phyloP scores from a whole-genome alignment of 2,113 vertebrate genomes.

The Lethenteron camtschaticum region DNA sequence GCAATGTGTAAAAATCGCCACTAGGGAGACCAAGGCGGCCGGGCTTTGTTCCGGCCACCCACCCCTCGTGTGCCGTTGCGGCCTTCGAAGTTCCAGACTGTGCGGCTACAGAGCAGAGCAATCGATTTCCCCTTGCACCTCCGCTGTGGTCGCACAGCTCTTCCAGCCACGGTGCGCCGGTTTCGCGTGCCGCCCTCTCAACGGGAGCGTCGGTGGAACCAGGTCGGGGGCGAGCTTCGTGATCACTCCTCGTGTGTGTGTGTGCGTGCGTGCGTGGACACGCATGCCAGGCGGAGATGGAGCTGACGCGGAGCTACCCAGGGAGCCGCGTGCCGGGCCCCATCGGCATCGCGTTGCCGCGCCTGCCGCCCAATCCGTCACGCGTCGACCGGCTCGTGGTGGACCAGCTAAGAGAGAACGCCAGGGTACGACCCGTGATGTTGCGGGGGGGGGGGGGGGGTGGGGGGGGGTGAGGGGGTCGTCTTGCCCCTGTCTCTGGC shows the following conservation, averaged over 20 bases:
- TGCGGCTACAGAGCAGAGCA: no score
- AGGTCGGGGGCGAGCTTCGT: not conserved
- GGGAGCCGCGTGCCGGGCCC: constrained; percentile 14
- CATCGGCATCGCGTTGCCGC: constrained; percentile 14
- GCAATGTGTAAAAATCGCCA: no score
- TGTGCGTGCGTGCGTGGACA: not conserved
- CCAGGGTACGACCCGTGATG: constrained; percentile 18
- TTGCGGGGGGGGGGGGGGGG: no score
- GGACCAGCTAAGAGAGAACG: constrained; percentile 24
- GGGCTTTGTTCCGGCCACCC: no score
- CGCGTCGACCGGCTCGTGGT: constrained; percentile 25
- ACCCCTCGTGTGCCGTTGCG: no score
- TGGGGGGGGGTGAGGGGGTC: no score
- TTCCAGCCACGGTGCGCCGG: not conserved
- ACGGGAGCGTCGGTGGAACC: not conserved
- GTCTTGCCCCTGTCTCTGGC: no score
- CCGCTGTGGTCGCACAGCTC: not conserved
- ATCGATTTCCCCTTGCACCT: no score
- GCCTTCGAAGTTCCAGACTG: no score
- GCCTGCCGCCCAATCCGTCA: constrained; percentile 20
- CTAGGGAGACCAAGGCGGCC: no score
- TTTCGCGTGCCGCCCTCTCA: not conserved
- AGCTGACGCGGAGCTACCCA: constrained; percentile 19
- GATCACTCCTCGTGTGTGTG: not conserved
- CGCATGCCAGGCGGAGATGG: constrained; percentile 18